Percentiles rank a stretch among this genome's conserved stretches.
These are phyloP conservation scores for Camponotus pennsylvanicus DNA, from an alignment of 1,140 invertebrate genomes.

Conservation along the genomic window DNA sequence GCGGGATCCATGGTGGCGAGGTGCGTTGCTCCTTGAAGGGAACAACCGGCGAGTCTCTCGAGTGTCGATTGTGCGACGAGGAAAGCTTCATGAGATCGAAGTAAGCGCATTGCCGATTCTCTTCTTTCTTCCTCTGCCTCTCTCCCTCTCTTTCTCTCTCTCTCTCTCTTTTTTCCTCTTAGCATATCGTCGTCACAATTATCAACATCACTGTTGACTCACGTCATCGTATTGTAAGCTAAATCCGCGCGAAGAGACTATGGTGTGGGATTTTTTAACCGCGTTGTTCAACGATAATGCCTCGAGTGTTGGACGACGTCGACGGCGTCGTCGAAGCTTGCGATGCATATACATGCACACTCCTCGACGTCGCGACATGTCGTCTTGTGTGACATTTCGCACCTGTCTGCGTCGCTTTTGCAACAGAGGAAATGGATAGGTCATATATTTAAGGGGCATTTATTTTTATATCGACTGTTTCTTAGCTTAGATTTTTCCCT, in stretches of 20 bases:
- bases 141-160: not conserved
- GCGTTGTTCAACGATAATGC: conserved; percentile 22
- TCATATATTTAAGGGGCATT: not conserved
- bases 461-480: not conserved
- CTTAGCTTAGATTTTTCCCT: not conserved
- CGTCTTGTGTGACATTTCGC: conserved; percentile 18
- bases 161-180: not conserved
- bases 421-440: too few species aligned
- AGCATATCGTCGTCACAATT: conserved; percentile 5
- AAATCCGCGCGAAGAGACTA: not conserved
- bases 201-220: not conserved
- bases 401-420: not conserved
- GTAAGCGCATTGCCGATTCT: not conserved
- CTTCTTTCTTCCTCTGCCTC: not conserved
- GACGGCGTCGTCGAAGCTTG: not conserved
- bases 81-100: not conserved
- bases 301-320: not conserved
- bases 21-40: conserved; percentile 2
- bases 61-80: not conserved
- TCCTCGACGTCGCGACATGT: conserved; percentile 4
- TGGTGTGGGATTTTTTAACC: not conserved
- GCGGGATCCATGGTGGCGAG: conserved; percentile 50
- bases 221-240: not conserved
- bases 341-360: too few species aligned
- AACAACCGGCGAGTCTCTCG: not conserved